Percentiles rank a stretch among this genome's conserved stretches.
phyloP scores from a whole-genome alignment of 1,140 invertebrate genomes.

The Drosophila ohnishii region DNA sequence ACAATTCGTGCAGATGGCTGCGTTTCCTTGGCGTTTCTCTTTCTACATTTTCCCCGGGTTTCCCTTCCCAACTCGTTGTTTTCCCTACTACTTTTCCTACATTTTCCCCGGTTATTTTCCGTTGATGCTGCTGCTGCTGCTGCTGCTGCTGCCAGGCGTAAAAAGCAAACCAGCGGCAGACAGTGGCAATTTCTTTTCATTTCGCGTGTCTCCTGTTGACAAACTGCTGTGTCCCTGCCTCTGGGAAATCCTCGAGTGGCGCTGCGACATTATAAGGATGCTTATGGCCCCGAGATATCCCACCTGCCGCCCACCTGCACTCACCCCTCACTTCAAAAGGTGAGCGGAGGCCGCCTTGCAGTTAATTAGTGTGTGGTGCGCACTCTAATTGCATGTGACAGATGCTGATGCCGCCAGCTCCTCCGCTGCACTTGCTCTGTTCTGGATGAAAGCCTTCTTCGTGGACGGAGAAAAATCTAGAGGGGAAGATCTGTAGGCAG shows the following conservation, averaged over 20 bases:
- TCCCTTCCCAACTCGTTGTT: slow-evolving; percentile 7
- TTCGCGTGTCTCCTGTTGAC: slow-evolving; percentile 71
- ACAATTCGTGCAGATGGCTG: slow-evolving; percentile 81
- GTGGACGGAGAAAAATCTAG: neutral
- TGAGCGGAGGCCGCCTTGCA: slow-evolving; percentile 52
- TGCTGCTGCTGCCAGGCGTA: slow-evolving; percentile 33
- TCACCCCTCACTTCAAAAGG: slow-evolving; percentile 44
- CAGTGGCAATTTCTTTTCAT: slow-evolving; percentile 81
- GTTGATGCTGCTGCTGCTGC: neutral
- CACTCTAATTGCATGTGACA: slow-evolving; percentile 75
- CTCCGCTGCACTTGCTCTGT: slow-evolving; percentile 28
- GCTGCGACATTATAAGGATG: slow-evolving; percentile 74
- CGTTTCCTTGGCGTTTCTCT: slow-evolving; percentile 57
- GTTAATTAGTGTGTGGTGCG: slow-evolving; percentile 74
- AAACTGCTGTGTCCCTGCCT: slow-evolving; percentile 58
- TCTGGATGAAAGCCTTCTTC: slow-evolving; percentile 4
- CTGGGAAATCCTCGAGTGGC: slow-evolving; percentile 65
- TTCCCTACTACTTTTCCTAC: slow-evolving; percentile 21
- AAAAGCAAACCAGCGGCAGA: slow-evolving; percentile 54
- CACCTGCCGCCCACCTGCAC: neutral
- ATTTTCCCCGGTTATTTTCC: slow-evolving; percentile 35
- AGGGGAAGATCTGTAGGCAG: neutral
- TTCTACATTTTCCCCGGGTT: slow-evolving; percentile 19
- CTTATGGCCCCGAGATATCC: slow-evolving; percentile 22
- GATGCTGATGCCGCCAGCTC: slow-evolving; percentile 41